Evolutionary conservation across 2,888 invertebrate genomes (phyloP).

Genomic region (Dryococelus australis): DNA sequence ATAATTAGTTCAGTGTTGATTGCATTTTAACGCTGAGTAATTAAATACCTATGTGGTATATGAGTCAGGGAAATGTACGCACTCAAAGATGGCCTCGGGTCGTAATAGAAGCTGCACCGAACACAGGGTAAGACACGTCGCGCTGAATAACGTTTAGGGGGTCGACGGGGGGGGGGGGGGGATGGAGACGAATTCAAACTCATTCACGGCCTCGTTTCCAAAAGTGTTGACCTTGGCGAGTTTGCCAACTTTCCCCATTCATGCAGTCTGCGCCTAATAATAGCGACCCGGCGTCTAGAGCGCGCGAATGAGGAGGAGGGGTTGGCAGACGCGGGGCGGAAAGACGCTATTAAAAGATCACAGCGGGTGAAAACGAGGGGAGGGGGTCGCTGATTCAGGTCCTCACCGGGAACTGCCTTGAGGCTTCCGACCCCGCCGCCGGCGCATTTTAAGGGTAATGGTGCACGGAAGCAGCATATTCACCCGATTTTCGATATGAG

Average conservation of each 20-base stretch:
- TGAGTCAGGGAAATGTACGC: too few relatives aligned
- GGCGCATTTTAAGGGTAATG: too few relatives aligned
- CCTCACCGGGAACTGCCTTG: not conserved
- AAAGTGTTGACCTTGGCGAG: constrained; percentile 11
- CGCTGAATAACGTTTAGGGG: not conserved
- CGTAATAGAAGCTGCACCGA: too few relatives aligned
- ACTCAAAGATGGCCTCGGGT: too few relatives aligned
- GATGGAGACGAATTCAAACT: not conserved
- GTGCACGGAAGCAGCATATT: too few relatives aligned
- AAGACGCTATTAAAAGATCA: constrained; percentile 7
- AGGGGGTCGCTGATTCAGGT: not conserved
- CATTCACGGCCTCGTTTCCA: not conserved
- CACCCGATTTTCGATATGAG: too few relatives aligned
- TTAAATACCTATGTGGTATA: too few relatives aligned
- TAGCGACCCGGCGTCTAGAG: not conserved
- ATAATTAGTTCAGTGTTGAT: too few relatives aligned
- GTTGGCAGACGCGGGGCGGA: not conserved
- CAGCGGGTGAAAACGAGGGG: not conserved
- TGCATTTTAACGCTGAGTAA: too few relatives aligned
- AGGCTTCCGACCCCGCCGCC: too few relatives aligned
- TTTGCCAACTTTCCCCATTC: constrained; percentile 9
- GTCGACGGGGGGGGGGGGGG: not conserved
- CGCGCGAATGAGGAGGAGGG: not conserved
- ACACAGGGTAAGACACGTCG: too few relatives aligned
- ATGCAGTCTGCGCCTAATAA: not conserved